phyloP scores from a whole-genome alignment of 2,113 vertebrate species.

The Crotalus helleri region DNA sequence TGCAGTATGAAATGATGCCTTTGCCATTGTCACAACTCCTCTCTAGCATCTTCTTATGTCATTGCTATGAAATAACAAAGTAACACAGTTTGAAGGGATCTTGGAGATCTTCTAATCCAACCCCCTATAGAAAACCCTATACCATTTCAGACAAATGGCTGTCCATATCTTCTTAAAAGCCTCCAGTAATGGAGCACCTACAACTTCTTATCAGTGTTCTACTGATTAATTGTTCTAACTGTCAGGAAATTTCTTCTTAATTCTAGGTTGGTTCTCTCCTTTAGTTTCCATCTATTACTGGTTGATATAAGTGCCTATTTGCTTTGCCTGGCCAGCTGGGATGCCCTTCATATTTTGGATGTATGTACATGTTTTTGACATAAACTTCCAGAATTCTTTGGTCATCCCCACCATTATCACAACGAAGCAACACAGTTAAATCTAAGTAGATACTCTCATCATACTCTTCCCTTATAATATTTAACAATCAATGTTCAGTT shows the following conservation, averaged over 20 bases:
- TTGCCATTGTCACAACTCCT: neutral
- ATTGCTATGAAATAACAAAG: neutral
- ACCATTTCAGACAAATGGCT: neutral
- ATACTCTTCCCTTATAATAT: neutral
- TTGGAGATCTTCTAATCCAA: neutral
- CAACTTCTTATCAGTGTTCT: neutral
- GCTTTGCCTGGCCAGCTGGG: neutral
- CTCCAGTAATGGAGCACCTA: neutral
- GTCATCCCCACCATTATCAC: neutral
- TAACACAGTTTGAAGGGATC: neutral
- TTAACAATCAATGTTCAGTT: neutral
- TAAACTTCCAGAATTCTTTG: neutral
- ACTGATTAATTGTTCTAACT: neutral
- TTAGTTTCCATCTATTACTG: neutral
- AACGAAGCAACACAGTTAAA: neutral
- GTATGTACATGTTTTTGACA: neutral
- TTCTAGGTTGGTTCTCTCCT: neutral
- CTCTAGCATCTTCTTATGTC: neutral
- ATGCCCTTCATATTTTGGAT: neutral
- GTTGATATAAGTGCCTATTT: neutral
- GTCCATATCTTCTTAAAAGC: neutral
- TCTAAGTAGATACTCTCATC: neutral
- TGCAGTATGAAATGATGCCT: neutral
- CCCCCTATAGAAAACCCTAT: neutral
- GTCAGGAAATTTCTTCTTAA: neutral